These are phyloP conservation scores for Pachycephala philippinensis DNA, from an alignment of 2,113 vertebrate genomes.

Conservation along the genomic window DNA sequence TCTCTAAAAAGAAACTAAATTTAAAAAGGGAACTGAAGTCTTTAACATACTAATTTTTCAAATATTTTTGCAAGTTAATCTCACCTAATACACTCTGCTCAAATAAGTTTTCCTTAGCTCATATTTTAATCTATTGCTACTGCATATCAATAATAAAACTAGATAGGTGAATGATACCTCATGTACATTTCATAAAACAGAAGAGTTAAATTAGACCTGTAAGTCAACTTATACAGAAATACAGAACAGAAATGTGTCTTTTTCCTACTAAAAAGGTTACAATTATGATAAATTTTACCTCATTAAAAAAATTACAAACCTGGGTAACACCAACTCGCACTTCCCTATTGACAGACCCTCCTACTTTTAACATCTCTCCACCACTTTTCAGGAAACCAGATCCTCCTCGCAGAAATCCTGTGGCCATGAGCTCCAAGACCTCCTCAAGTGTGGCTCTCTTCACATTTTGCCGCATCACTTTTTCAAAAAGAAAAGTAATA, in stretches of 20 bases:
- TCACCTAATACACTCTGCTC: not conserved
- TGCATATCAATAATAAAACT: not conserved
- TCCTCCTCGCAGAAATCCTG: conserved; percentile 93
- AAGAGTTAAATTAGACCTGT: not conserved
- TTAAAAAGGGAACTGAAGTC: not conserved
- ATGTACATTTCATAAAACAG: not conserved
- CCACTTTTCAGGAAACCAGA: conserved; percentile 97
- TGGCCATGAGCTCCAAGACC: conserved; percentile 96
- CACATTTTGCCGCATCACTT: conserved; percentile 98
- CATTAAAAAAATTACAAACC: conserved; percentile 73
- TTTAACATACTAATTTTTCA: not conserved
- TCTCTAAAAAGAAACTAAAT: not conserved
- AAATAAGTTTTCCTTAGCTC: not conserved
- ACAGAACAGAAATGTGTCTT: not conserved
- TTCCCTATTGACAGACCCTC: conserved; percentile 95
- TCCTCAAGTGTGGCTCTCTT: conserved; percentile 94
- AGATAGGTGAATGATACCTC: not conserved
- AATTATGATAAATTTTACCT: not conserved
- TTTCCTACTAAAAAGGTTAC: not conserved
- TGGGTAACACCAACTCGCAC: conserved; percentile 97
- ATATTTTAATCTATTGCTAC: not conserved
- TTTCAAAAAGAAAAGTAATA: not conserved
- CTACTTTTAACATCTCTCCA: conserved; percentile 97
- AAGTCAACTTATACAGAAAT: not conserved
- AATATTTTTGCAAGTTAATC: not conserved